phyloP scores from a whole-genome alignment of 2,888 invertebrate species.

The Oligia strigilis region DNA sequence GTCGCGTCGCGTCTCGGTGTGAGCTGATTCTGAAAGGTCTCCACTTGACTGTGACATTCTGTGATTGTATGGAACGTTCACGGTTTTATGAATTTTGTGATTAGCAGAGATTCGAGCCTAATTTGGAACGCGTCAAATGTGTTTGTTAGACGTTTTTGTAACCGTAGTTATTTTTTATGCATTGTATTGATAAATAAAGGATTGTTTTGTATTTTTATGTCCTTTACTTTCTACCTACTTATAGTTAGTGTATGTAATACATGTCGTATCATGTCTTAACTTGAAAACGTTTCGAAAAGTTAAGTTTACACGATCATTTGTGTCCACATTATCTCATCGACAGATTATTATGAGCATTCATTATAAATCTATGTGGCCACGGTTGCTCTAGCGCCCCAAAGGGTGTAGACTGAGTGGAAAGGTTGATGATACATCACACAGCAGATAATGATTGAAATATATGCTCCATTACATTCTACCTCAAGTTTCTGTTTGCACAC shows the following conservation, averaged over 20 bases:
- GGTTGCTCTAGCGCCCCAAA: too few relatives aligned
- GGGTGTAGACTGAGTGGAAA: slow-evolving; percentile 26
- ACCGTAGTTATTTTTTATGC: background rate
- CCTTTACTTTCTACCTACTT: background rate
- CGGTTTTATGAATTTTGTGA: background rate
- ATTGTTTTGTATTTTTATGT: background rate
- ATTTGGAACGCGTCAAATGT: too few relatives aligned
- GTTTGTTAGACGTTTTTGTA: too few relatives aligned
- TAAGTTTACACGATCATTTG: background rate
- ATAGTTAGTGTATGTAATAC: background rate
- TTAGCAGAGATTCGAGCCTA: background rate
- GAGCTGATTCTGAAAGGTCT: slow-evolving; percentile 10
- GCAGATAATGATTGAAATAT: background rate
- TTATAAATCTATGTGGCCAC: too few relatives aligned
- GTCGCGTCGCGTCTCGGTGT: slow-evolving; percentile 29
- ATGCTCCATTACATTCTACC: background rate
- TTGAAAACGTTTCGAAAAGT: background rate
- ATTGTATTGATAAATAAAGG: background rate
- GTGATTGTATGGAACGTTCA: background rate
- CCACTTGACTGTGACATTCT: background rate
- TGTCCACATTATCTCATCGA: background rate
- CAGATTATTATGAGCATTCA: background rate
- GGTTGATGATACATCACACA: background rate
- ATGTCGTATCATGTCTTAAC: too few relatives aligned
- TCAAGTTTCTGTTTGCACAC: background rate